Evolutionary conservation across 2,113 vertebrate species (phyloP).

Genomic region (Apodemus sylvaticus): DNA sequence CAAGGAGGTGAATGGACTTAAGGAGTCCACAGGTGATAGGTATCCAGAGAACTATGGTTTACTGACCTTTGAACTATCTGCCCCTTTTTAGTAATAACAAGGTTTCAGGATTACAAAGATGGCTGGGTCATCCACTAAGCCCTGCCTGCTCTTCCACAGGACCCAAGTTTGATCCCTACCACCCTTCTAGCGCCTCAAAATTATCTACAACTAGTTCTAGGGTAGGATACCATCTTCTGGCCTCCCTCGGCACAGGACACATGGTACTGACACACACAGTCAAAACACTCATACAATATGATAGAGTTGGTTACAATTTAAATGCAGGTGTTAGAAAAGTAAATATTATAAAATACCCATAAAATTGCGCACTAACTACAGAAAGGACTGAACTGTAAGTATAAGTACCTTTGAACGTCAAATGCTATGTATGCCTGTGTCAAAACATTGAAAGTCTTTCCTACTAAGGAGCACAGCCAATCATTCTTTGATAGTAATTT

Average conservation of each 20-base stretch:
- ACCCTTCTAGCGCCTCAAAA: background rate
- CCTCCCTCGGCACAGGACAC: background rate
- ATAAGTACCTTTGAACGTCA: background rate
- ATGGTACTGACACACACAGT: too few relatives aligned
- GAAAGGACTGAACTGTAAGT: background rate
- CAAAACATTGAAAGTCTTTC: background rate
- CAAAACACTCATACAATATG: background rate
- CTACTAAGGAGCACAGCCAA: background rate
- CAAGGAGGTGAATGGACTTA: background rate
- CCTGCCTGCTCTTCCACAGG: background rate
- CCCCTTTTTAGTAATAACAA: background rate
- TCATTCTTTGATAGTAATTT: background rate
- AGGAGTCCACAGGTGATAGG: background rate
- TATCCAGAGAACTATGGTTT: background rate
- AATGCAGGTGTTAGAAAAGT: constrained; percentile 29
- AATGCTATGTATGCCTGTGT: background rate
- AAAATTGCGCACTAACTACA: background rate
- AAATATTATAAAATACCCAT: background rate
- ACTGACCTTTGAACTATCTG: constrained; percentile 22
- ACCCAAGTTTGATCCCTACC: background rate
- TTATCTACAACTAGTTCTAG: background rate
- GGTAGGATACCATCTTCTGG: background rate
- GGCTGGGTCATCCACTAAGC: background rate
- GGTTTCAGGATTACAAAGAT: background rate
- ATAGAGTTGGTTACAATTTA: background rate